Base-by-base conservation (phyloP, 2,113 vertebrate species). In the Paralichthys olivaceus region DNA sequence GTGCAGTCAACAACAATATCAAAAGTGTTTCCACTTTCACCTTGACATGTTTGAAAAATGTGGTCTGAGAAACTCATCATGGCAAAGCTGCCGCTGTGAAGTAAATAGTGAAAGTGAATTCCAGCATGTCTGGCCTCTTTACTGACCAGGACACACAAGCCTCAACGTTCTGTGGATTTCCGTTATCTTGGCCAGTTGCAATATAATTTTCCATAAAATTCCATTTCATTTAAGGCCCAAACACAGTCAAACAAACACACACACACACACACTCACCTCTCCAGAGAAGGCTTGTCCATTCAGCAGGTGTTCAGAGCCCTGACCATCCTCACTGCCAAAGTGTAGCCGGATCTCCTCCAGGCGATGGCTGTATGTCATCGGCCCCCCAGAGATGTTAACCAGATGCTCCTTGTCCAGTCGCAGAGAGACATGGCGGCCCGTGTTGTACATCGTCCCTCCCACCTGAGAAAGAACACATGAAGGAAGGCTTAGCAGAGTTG, bases 371-470 rank as follows among this genome's bases (percentile, higher is more conserved):
- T 99, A 99, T 0, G 97, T 99, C 96, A 99, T 96, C 0, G 98
- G 98, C 0, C 98, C 98, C 58, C 98, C 98, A 0, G 98, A 99
- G 89, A 99, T 96, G 91, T 99, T 99, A 57, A 99, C 98, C 94
- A 99, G 90, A 75, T 99, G 98, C 86, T 99, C 98, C 81, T 99
- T 99, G 93, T 99, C 98, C 90, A 99, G 74, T 53, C 96, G 94
- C 67, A 99, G 96, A 28, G 98, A 99, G 51, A 99, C 97, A 0
- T 99, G 97, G 77, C 97, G 97, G 72, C 98, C 98, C 0, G 98
- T 99, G 81, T 99, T 99, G 93, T 99, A 99, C 98, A 99, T 99
- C 0, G 98, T 99, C 75, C 98, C 98, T 45, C 97, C 96, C 83
- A 99, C 96, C 98, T 99, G 83, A 20, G 37, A 20, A 63, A 37